Evolutionary conservation across 2,113 vertebrate species (phyloP).

Genomic region (Halcyon senegalensis): DNA sequence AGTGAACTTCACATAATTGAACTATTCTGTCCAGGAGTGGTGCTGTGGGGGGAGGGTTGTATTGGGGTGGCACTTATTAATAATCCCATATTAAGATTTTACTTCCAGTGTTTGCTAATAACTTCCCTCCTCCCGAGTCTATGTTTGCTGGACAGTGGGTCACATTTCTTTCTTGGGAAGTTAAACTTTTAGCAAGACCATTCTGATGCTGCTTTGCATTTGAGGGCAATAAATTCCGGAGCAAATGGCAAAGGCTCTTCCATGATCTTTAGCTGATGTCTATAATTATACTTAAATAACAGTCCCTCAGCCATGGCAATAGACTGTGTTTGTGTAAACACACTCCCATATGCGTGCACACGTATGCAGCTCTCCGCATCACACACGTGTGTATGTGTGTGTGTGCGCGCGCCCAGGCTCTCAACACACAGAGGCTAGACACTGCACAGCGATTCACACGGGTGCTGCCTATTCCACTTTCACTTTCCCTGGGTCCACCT

Average conservation of each 20-base stretch:
- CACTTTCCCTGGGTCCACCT: background rate
- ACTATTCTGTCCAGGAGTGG: background rate
- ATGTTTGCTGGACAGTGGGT: background rate
- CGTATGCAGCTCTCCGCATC: background rate
- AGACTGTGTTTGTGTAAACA: background rate
- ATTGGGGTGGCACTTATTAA: background rate
- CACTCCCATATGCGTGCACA: background rate
- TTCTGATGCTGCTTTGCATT: constrained; percentile 17
- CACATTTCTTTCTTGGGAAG: background rate
- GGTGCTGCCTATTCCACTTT: background rate
- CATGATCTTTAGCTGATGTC: constrained; percentile 35
- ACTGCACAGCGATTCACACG: background rate
- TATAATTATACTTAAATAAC: background rate
- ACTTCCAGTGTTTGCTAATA: background rate
- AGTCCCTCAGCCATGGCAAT: background rate
- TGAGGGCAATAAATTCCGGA: constrained; percentile 35
- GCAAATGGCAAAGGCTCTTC: constrained; percentile 34
- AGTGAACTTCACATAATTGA: constrained; percentile 26
- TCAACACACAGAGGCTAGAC: background rate
- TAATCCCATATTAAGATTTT: background rate
- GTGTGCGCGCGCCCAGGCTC: background rate
- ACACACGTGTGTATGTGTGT: background rate
- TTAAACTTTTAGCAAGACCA: background rate
- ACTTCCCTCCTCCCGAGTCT: background rate
- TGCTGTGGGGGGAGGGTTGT: background rate